Conservation (phyloP, 2,888 invertebrate genomes). For the Anoncus sp. region DNA sequence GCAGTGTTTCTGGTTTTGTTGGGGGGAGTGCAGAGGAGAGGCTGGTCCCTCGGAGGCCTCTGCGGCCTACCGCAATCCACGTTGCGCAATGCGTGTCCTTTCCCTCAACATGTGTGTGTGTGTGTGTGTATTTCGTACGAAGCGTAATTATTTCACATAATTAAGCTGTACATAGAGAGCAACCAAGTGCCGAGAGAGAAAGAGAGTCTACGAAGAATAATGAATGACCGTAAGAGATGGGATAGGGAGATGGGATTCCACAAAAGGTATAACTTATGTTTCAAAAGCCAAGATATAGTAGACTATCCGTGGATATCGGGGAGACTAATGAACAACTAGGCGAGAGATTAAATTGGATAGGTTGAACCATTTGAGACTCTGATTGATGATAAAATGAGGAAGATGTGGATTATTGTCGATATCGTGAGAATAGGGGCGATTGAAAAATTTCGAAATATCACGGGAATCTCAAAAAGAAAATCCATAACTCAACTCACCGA, state of each 20-base stretch:
- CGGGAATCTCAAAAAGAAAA: no score
- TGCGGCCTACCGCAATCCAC: constrained; percentile 75
- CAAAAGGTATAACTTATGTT: constrained; percentile 11
- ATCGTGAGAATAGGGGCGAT: no score
- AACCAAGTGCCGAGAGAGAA: not conserved
- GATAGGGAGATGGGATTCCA: not conserved
- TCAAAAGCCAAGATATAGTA: not conserved
- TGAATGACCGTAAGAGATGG: constrained; percentile 13
- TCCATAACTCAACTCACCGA: no score
- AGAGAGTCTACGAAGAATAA: constrained; percentile 9
- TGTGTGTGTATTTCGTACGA: constrained; percentile 70
- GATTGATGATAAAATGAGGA: no score
- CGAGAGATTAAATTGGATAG: not conserved
- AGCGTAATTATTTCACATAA: constrained; percentile 77
- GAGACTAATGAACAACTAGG: not conserved
- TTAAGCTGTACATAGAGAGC: constrained; percentile 69
- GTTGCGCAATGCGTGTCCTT: constrained; percentile 70
- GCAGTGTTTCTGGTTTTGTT: constrained; percentile 60
- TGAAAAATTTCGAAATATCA: no score
- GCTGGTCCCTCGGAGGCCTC: constrained; percentile 57
- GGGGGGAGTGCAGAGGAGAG: no score
- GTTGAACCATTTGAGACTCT: not conserved
- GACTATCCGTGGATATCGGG: not conserved
- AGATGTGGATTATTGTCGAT: no score
- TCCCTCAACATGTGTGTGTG: constrained; percentile 58